phyloP scores from a whole-genome alignment of 2,888 invertebrate species.

The Melanophora roralis region DNA sequence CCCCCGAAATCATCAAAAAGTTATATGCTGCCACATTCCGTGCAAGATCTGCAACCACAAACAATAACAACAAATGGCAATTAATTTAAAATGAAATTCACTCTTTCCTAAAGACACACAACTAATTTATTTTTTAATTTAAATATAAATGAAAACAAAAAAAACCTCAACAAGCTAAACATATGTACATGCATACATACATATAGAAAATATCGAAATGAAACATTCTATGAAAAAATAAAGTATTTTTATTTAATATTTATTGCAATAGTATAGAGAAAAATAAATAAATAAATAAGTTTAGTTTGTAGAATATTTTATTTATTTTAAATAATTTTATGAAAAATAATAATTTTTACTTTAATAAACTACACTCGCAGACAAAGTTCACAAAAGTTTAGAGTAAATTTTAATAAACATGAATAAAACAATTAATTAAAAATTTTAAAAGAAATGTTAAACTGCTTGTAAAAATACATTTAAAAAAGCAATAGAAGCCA shows the following conservation, averaged over 20 bases:
- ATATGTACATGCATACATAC: not conserved
- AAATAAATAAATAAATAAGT: constrained; percentile 16
- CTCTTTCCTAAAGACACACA: not conserved
- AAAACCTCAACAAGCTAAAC: no score
- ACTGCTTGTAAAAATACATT: not conserved
- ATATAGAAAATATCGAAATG: constrained; percentile 14
- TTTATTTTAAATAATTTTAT: constrained; percentile 21
- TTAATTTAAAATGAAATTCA: constrained; percentile 21
- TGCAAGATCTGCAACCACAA: constrained; percentile 70
- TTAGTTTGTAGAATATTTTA: constrained; percentile 22
- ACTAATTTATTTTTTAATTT: constrained; percentile 29
- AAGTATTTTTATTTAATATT: constrained; percentile 47
- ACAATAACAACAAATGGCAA: constrained; percentile 66
- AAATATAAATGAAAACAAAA: no score
- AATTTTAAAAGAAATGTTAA: not conserved
- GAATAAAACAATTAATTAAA: not conserved
- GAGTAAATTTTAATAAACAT: not conserved
- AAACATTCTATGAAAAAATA: constrained; percentile 48
- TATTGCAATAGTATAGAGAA: not conserved
- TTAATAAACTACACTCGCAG: constrained; percentile 53
- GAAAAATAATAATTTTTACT: not conserved
- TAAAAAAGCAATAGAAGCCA: constrained; percentile 45
- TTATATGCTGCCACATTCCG: constrained; percentile 69
- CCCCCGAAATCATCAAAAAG: constrained; percentile 64
- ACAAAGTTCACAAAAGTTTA: constrained; percentile 5